Evolutionary conservation across 2,113 vertebrate species (phyloP), one percentile per base, ranked within the genome.

Genomic region (Thinocorus orbignyianus): DNA sequence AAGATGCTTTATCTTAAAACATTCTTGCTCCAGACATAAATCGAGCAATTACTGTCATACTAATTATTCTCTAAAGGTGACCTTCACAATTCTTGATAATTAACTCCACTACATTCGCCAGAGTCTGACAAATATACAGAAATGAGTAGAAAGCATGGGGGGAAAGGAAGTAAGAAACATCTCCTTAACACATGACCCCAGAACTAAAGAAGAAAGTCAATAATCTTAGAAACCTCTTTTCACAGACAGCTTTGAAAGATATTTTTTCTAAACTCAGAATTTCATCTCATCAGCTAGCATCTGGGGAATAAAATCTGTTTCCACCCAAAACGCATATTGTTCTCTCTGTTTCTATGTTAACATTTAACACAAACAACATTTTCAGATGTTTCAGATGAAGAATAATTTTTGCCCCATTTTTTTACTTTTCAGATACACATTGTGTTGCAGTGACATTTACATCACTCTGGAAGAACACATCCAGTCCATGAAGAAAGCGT

Each of bases 401-500:
- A 64, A 48, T 25, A 18, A 4, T 1, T 30, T 73, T 72, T 49
- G 14, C 6, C 16, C 31, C 4, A 0, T 31, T 74, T 65, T 66
- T 61, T 26, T 12, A n/a, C 35, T 39, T 77, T 83, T 46, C 35
- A 44, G 73, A 54, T 14, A 8, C 23, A 11, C 30, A 10, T 33
- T 62, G 22, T 76, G n/a, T 49, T 71, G 18, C 41, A 49, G 31
- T 44, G 44, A 49, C 28, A 20, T 54, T 60, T 65, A 44, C 5
- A 6, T 54, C 24, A 44, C 22, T 44, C 51, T 35, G 39, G 35
- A 83, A 61, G 28, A 58, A 78, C 12, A 25, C 23, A 52, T 10
- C 22, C 14, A 17, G 26, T 20, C 66, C n/a, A 10, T 1, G 18
- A 60, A 42, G 2, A 1, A 6, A 19, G 52, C 1, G 0, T 69